These are phyloP conservation scores for Agrotis segetum DNA, from an alignment of 2,888 invertebrate species.

Conservation along the genomic window DNA sequence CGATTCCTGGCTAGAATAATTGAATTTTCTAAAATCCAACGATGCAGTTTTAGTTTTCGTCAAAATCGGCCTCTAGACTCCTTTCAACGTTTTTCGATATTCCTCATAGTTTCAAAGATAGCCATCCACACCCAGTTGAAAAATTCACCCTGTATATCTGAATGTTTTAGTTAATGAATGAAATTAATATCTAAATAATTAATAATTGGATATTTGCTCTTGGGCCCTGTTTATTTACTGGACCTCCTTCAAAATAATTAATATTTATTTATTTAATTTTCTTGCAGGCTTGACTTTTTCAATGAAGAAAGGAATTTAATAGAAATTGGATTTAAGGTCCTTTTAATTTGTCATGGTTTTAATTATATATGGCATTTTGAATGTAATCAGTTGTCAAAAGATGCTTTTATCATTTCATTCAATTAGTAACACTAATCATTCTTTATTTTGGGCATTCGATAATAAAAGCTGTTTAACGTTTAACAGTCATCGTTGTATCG, in stretches of 20 bases:
- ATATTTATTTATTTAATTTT: neutral
- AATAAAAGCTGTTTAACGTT: neutral
- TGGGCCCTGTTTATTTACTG: slow-evolving; percentile 7
- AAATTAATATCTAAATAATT: neutral
- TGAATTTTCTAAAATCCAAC: too few relatives aligned
- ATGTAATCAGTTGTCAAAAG: slow-evolving; percentile 1
- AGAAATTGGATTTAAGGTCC: neutral
- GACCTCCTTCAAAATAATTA: neutral
- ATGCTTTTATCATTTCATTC: neutral
- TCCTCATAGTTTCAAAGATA: too few relatives aligned
- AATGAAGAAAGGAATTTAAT: neutral
- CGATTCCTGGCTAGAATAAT: too few relatives aligned
- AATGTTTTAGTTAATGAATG: neutral
- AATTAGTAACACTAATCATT: too few relatives aligned
- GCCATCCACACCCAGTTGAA: too few relatives aligned
- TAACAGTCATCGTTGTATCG: neutral
- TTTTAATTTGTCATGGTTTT: neutral
- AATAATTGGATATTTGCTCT: neutral
- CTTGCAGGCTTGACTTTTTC: too few relatives aligned
- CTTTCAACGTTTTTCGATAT: too few relatives aligned
- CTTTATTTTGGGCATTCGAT: neutral
- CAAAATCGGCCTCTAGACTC: too few relatives aligned
- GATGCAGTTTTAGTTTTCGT: too few relatives aligned
- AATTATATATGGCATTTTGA: neutral
- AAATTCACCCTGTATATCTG: too few relatives aligned